These are phyloP conservation scores for Diploptera punctata DNA, from an alignment of 2,888 invertebrate species.

Conservation along the genomic window DNA sequence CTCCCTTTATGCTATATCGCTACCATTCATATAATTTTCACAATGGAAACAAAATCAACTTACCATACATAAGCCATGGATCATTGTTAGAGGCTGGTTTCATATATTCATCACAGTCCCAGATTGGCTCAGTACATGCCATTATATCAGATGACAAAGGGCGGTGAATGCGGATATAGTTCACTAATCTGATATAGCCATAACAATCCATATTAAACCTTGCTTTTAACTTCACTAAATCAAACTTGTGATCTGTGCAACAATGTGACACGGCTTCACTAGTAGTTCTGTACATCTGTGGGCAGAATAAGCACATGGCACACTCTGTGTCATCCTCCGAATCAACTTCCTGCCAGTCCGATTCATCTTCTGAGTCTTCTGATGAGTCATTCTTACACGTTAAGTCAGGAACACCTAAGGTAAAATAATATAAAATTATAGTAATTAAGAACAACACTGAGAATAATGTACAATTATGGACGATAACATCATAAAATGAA, in stretches of 20 bases:
- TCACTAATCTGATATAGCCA: conserved; percentile 66
- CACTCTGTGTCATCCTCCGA: conserved; percentile 55
- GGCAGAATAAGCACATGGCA: conserved; percentile 76
- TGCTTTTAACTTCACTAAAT: conserved; percentile 67
- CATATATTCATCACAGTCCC: conserved; percentile 80
- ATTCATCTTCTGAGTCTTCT: conserved; percentile 34
- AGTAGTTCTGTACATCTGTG: conserved; percentile 64
- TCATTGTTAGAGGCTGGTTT: conserved; percentile 76
- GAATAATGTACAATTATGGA: too few species aligned
- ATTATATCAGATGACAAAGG: conserved; percentile 64
- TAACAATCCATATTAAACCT: conserved; percentile 82
- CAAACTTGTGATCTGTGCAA: conserved; percentile 68
- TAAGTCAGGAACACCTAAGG: conserved; percentile 36
- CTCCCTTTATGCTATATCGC: neutral
- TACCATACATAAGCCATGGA: conserved; percentile 84
- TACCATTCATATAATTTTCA: neutral
- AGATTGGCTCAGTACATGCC: conserved; percentile 60
- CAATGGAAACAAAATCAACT: conserved; percentile 37
- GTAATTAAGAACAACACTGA: neutral
- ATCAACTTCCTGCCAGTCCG: conserved; percentile 43
- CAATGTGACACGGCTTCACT: conserved; percentile 73
- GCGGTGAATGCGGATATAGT: conserved; percentile 74
- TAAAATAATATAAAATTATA: conserved; percentile 1
- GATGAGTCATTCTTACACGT: neutral
- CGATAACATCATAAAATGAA: too few species aligned